Evolutionary conservation across 1,140 invertebrate genomes (phyloP).

Genomic region (Temnothorax longispinosus): DNA sequence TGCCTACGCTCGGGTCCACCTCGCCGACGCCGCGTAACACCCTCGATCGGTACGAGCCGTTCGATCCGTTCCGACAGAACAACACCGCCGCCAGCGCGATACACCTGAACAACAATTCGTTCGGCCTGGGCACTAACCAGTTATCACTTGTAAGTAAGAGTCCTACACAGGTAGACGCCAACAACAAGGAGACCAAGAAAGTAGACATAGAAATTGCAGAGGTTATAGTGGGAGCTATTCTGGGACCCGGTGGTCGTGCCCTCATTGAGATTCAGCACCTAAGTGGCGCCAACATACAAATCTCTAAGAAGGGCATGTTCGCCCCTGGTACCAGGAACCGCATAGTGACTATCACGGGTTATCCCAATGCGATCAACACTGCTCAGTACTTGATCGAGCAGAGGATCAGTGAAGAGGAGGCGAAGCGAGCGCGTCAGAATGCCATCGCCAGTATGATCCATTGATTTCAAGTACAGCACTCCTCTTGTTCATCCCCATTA

Average conservation of each 20-base stretch:
- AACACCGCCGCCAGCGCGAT: slow-evolving; percentile 87
- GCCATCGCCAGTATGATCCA: slow-evolving; percentile 91
- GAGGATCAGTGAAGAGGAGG: slow-evolving; percentile 97
- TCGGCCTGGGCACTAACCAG: slow-evolving; percentile 91
- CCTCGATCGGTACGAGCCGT: slow-evolving; percentile 90
- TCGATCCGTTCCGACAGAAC: slow-evolving; percentile 91
- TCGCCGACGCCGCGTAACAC: slow-evolving; percentile 88
- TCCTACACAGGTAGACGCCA: slow-evolving; percentile 92
- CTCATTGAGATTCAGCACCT: slow-evolving; percentile 98
- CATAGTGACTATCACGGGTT: slow-evolving; percentile 97
- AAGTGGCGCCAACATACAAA: slow-evolving; percentile 98
- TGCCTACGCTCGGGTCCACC: slow-evolving; percentile 86
- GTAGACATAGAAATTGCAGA: slow-evolving; percentile 96
- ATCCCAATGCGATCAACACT: slow-evolving; percentile 93
- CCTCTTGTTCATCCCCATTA: slow-evolving; percentile 76
- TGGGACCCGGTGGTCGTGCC: slow-evolving; percentile 97
- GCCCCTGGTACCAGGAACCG: slow-evolving; percentile 98
- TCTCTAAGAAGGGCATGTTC: slow-evolving; percentile 99
- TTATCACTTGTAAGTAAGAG: slow-evolving; percentile 94
- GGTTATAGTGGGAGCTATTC: slow-evolving; percentile 98
- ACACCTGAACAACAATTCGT: slow-evolving; percentile 90
- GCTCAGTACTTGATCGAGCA: slow-evolving; percentile 98
- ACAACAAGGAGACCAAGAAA: slow-evolving; percentile 93
- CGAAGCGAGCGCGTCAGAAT: slow-evolving; percentile 96
- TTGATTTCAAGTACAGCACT: slow-evolving; percentile 81